Percentiles rank a stretch among this genome's conserved stretches.
phyloP scores from a whole-genome alignment of 2,113 vertebrate species.

The Tragelaphus imberbis region DNA sequence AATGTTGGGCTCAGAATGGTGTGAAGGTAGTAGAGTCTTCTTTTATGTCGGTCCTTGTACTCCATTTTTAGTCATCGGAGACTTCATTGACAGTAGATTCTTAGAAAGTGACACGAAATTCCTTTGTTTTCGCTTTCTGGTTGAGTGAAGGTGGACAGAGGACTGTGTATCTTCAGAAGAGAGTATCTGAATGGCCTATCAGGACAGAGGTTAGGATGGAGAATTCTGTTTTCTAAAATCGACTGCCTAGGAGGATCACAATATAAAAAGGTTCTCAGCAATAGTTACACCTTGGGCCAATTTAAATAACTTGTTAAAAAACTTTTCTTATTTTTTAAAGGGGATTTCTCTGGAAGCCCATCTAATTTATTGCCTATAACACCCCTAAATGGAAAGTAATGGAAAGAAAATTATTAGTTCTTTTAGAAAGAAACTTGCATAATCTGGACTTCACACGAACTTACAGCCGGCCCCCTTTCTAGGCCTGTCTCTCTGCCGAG shows the following conservation, averaged over 20 bases:
- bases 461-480: too few species aligned
- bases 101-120: not conserved
- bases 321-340: not conserved
- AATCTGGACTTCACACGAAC: not conserved
- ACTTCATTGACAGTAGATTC: not conserved
- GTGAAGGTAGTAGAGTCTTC: not conserved
- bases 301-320: not conserved
- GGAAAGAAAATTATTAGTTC: not conserved
- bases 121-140: not conserved
- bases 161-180: not conserved
- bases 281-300: not conserved
- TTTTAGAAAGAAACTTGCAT: not conserved
- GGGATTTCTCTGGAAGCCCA: not conserved
- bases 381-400: not conserved
- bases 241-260: not conserved
- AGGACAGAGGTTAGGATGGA: not conserved
- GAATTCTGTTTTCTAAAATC: not conserved
- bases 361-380: not conserved
- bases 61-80: not conserved
- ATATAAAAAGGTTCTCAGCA: not conserved
- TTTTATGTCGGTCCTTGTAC: not conserved
- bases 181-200: not conserved
- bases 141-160: not conserved
- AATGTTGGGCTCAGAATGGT: not conserved
- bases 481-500: not conserved